phyloP scores from a whole-genome alignment of 2,113 vertebrate genomes.

The Balaenoptera acutorostrata region DNA sequence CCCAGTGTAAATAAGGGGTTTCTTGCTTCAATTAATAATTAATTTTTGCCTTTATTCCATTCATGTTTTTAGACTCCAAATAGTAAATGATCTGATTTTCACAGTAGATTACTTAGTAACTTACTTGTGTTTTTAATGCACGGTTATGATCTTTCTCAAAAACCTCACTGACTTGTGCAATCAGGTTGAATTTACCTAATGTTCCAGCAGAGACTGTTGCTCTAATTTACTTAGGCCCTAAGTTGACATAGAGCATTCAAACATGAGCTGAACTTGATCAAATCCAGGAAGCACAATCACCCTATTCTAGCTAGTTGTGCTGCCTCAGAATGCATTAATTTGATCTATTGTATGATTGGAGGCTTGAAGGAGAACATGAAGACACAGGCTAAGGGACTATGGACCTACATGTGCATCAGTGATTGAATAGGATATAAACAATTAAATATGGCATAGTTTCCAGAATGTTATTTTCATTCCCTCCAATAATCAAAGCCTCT shows the following conservation, averaged over 20 bases:
- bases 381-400: background rate
- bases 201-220: background rate
- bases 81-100: background rate
- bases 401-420: background rate
- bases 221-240: background rate
- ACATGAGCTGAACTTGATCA: background rate
- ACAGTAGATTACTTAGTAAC: background rate
- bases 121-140: background rate
- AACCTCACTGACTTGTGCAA: background rate
- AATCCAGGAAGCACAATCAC: background rate
- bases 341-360: background rate
- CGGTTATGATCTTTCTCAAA: background rate
- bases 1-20: background rate
- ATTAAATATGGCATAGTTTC: background rate
- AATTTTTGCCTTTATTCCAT: background rate
- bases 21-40: background rate
- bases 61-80: background rate
- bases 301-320: background rate
- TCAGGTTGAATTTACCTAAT: background rate
- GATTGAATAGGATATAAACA: background rate
- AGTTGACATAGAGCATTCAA: background rate
- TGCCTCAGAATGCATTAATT: background rate
- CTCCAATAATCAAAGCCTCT: background rate
- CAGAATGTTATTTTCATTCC: background rate
- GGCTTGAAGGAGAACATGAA: background rate